These are phyloP conservation scores for Salvelinus alpinus DNA, from an alignment of 2,113 vertebrate species.

Conservation along the genomic window DNA sequence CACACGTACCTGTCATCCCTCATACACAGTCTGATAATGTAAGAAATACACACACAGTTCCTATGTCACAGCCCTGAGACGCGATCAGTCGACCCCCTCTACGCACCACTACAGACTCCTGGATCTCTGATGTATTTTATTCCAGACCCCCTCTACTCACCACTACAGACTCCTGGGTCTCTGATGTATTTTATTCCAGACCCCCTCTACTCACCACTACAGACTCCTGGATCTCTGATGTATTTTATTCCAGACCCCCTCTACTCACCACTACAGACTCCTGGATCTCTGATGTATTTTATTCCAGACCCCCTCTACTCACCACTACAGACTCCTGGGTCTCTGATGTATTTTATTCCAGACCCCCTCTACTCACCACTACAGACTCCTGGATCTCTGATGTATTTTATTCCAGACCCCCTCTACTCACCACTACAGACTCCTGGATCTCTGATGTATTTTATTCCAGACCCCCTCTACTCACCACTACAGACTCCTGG, in stretches of 20 bases:
- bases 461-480: too few species aligned
- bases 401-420: too few species aligned
- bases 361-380: too few species aligned
- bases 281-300: slow-evolving; percentile 64
- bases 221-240: slow-evolving; percentile 75
- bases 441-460: too few species aligned
- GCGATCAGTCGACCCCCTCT: too few species aligned
- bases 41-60: too few species aligned
- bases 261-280: slow-evolving; percentile 79
- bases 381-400: too few species aligned
- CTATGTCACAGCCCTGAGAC: background rate
- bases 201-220: slow-evolving; percentile 73
- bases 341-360: slow-evolving; percentile 27
- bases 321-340: slow-evolving; percentile 83
- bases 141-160: slow-evolving; percentile 63
- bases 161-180: slow-evolving; percentile 80
- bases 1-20: background rate
- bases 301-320: slow-evolving; percentile 29
- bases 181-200: too few species aligned
- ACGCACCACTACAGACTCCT: slow-evolving; percentile 78
- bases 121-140: slow-evolving; percentile 77
- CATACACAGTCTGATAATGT: background rate
- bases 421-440: too few species aligned
- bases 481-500: too few species aligned
- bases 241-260: too few species aligned